Evolutionary conservation across 1,140 invertebrate genomes (phyloP), one percentile per base, ranked within the genome.

Genomic region (Scaptomyza montana): DNA sequence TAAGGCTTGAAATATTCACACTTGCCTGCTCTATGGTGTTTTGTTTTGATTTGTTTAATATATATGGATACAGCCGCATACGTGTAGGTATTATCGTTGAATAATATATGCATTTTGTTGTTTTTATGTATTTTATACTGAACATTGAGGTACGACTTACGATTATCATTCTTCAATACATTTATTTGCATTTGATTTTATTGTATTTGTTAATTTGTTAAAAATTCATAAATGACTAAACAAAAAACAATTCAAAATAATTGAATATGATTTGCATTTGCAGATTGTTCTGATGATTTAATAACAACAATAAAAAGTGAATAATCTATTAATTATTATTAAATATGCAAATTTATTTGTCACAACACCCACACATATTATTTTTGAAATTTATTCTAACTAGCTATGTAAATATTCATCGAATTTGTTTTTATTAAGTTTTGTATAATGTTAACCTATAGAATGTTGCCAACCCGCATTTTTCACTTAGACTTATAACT

Each of bases 131-230:
- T 75, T 67, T 71, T 72, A 78, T 85, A 77, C 79, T 89, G 77
- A 89, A 89, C 79, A 89, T 89, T 89, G 84, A 89, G 84, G 84
- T 89, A 89, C 84, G 74, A 89, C 84, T 89, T 89, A 89, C 84
- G 84, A 89, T 89, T 89, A 89, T 89, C 84, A 89, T 82, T 87
- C 76, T 82, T 71, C 66, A 69, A 86, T 86, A 71, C 67, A 80
- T 77, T 78, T 67, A 45, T 61, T 86, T 70, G 78, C 59, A 74
- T 80, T 77, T 45, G 41, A 6, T 33, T 80, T 86, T 80, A 64
- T 78, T 79, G 62, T 84, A 55, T 79, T 74, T 72, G 28, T 56
- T 72, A 65, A 68, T 70, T 77, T 84, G 21, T 54, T 50, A 43
- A 43, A 30, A 43, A 43, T 43, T 43, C 4, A 43, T n/a, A 43